Base-by-base conservation (phyloP, 2,888 invertebrate genomes). In the Apamea anceps region DNA sequence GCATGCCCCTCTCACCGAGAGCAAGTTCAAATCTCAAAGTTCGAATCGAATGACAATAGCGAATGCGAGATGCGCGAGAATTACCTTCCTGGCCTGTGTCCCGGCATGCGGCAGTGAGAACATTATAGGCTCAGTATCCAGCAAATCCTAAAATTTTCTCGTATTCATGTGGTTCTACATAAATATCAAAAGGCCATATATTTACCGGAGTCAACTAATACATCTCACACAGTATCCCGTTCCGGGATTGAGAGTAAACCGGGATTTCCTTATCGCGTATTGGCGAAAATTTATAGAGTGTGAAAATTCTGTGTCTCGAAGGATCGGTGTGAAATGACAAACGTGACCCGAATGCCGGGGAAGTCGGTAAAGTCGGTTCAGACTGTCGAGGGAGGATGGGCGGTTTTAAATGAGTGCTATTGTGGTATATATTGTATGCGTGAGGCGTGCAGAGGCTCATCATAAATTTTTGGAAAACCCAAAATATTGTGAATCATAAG, bases 241-340 rank as follows among this genome's bases (percentile, higher is more conserved):
- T 82, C 73, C 84, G 80, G 88, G 90, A 91, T 90, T 87, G 89
- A 85, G 90, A 86, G 90, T 89, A 92, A 94, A 89, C 91, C 91
- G 81, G 93, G 93, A 93, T 95, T 93, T 93, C 92, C 93, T 91
- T 92, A 92, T 90, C 90, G 90, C 87, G 91, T 92, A 92, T 93
- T 91, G 93, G 92, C 88, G 92, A 91, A 92, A 95, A 95, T 96
- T 95, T 95, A 95, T 95, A 95, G 95, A 95, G 93, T 95, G 96
- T 95, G 95, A 95, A 95, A 95, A 94, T 93, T 94, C 93, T 90
- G 90, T 92, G 92, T 92, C 92, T 92, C 92, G 91, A 89, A 91
- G 93, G 93, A 93, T 95, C 93, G 90, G 89, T 91, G 91, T 92
- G 93, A 92, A 94, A 95, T 95, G 95, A 95, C 94, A 94, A 94